These are phyloP conservation scores for Erebia palarica DNA, from an alignment of 2,888 invertebrate genomes.

Conservation along the genomic window DNA sequence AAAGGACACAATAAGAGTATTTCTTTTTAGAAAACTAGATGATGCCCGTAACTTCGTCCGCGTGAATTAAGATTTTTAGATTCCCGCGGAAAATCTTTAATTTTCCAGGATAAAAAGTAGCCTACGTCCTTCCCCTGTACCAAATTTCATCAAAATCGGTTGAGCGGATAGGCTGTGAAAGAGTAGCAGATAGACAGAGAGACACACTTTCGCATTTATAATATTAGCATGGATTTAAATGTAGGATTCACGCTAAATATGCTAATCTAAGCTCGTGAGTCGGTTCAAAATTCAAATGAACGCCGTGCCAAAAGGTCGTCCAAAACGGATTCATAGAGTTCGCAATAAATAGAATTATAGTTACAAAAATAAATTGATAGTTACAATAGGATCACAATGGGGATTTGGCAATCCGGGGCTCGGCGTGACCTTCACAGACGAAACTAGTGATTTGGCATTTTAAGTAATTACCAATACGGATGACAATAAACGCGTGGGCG, in stretches of 20 bases:
- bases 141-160: too few species aligned
- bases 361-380: constrained; percentile 38
- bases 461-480: constrained; percentile 41
- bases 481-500: constrained; percentile 42
- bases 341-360: constrained; percentile 18
- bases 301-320: neutral
- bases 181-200: too few species aligned
- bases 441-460: constrained; percentile 43
- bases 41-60: too few species aligned
- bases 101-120: too few species aligned
- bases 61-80: too few species aligned
- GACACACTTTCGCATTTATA: too few species aligned
- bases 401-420: constrained; percentile 37
- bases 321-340: constrained; percentile 8
- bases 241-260: neutral
- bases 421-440: constrained; percentile 40
- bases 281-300: neutral
- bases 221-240: neutral
- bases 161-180: too few species aligned
- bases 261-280: neutral
- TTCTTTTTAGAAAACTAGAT: too few species aligned
- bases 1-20: too few species aligned
- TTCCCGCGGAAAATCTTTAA: too few species aligned
- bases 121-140: too few species aligned
- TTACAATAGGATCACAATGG: constrained; percentile 33